Conservation (phyloP, 2,797 vertebrate genomes). For the Parauchenoglanis punctatus region DNA sequence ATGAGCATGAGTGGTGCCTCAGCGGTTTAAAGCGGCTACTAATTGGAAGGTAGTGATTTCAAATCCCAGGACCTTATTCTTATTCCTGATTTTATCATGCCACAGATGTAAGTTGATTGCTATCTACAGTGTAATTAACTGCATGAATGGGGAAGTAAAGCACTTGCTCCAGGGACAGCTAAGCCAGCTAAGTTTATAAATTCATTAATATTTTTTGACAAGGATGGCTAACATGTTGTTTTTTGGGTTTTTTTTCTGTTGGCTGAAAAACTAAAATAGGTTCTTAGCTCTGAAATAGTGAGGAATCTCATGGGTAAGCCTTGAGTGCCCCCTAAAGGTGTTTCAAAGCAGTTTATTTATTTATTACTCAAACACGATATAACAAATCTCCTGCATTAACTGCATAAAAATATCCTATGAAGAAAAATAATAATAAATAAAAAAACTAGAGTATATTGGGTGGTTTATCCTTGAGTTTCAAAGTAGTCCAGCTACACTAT, state of each 20-base stretch:
- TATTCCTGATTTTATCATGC: background rate
- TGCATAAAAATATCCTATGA: background rate
- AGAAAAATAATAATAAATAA: background rate
- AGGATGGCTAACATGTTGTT: background rate
- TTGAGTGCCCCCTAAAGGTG: conserved; percentile 33
- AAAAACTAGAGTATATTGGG: background rate
- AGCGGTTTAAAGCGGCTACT: background rate
- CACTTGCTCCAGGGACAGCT: background rate
- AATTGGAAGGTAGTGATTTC: background rate
- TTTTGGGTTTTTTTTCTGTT: background rate
- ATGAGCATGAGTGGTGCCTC: background rate
- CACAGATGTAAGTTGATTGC: background rate
- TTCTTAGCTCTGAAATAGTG: background rate
- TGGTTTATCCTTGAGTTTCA: background rate
- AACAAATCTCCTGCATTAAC: background rate
- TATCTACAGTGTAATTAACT: background rate
- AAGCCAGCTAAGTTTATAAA: background rate
- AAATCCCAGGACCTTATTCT: background rate
- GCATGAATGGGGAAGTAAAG: background rate
- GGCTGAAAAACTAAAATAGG: background rate
- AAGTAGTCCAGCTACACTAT: background rate
- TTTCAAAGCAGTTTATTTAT: conserved; percentile 1
- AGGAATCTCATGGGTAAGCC: conserved; percentile 11
- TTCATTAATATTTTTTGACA: background rate
- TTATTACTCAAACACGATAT: background rate